These are phyloP conservation scores for Ostrea denselamellosa DNA, from an alignment of 1,140 invertebrate species.

Conservation along the genomic window DNA sequence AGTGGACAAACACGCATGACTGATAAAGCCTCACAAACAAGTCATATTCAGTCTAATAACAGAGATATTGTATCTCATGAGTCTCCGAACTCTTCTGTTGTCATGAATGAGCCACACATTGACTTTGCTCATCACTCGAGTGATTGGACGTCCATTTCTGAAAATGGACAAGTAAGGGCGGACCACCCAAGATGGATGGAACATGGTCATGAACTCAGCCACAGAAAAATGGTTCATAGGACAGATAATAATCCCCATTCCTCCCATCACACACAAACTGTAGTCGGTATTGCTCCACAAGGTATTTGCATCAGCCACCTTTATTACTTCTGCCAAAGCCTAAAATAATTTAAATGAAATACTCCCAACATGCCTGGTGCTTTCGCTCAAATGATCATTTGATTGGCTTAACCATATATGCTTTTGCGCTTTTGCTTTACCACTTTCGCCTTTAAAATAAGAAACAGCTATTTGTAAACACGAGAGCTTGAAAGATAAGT, in stretches of 20 bases:
- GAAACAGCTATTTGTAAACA: too few relatives aligned
- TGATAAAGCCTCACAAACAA: neutral
- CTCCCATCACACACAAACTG: neutral
- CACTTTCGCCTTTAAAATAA: too few relatives aligned
- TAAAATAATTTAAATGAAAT: neutral
- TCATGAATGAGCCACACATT: neutral
- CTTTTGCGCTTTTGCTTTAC: neutral
- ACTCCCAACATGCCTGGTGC: neutral
- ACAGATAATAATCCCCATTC: neutral
- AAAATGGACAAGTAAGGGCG: neutral
- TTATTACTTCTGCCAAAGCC: neutral
- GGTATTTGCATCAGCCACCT: neutral
- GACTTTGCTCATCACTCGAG: slow-evolving; percentile 6
- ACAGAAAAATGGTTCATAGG: neutral
- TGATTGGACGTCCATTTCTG: neutral
- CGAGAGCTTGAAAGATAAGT: neutral
- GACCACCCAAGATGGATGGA: slow-evolving; percentile 8
- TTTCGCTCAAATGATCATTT: slow-evolving; percentile 25
- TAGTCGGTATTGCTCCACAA: neutral
- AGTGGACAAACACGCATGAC: neutral
- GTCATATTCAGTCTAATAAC: neutral
- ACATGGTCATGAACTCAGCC: slow-evolving; percentile 7
- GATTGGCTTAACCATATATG: neutral
- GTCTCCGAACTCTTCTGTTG: neutral
- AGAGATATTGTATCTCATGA: neutral